A percentile compares a stretch with the other conserved stretches of the same genome.
phyloP scores from a whole-genome alignment of 2,888 invertebrate genomes.

The Aporophyla nigra region DNA sequence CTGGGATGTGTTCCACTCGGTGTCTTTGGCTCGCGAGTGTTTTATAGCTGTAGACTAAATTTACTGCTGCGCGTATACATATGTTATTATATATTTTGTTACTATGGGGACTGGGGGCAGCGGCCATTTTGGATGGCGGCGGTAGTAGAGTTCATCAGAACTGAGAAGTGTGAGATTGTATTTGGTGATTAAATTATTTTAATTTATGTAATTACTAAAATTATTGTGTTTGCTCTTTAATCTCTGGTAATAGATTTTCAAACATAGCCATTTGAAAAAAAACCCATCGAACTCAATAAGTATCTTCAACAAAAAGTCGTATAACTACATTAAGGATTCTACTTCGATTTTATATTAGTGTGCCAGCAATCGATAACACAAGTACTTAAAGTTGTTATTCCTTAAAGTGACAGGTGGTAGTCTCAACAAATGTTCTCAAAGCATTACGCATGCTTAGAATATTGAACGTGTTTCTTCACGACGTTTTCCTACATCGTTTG shows the following conservation, averaged over 20 bases:
- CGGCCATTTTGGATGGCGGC: constrained; percentile 18
- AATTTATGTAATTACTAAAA: neutral
- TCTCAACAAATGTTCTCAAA: constrained; percentile 2
- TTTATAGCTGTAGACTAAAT: constrained; percentile 62
- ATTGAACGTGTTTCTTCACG: constrained; percentile 27
- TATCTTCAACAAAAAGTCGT: neutral
- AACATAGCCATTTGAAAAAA: neutral
- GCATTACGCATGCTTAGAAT: constrained; percentile 9
- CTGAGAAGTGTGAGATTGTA: neutral
- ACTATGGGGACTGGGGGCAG: neutral
- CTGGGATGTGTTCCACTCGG: constrained; percentile 47
- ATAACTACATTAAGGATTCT: neutral
- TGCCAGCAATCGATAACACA: neutral
- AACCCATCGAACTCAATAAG: too few species aligned
- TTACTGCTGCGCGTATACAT: constrained; percentile 48
- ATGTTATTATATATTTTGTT: constrained; percentile 24
- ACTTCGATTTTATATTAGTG: neutral
- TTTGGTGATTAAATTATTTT: neutral
- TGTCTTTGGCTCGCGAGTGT: constrained; percentile 56
- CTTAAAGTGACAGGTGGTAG: constrained; percentile 12
- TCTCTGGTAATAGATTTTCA: neutral
- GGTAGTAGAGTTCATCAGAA: neutral
- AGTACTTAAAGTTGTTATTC: neutral
- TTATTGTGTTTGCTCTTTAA: neutral
- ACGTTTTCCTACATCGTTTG: constrained; percentile 35